Conservation (phyloP, 2,888 invertebrate genomes). For the Myopa testacea region DNA sequence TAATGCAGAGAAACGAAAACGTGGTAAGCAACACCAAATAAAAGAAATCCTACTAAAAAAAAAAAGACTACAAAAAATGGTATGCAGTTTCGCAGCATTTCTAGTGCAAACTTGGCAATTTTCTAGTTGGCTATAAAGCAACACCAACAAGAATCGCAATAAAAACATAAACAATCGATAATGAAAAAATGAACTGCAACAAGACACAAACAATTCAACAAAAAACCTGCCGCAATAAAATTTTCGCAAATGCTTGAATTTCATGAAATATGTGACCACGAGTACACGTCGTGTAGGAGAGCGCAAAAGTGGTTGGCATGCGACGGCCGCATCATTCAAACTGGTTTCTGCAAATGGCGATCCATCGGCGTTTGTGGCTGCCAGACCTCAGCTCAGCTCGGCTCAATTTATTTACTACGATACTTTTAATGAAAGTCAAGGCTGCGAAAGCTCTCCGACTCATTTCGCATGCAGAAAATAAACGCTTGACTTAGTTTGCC, state of each 20-base stretch:
- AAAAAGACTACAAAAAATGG: not conserved
- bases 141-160: not conserved
- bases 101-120: constrained; percentile 28
- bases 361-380: not conserved
- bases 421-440: constrained; percentile 33
- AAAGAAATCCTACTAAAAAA: too few species aligned
- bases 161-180: too few species aligned
- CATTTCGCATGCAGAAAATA: constrained; percentile 23
- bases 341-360: constrained; percentile 22
- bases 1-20: not conserved
- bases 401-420: constrained; percentile 16
- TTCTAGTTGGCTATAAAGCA: not conserved
- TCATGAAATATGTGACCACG: not conserved
- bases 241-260: constrained; percentile 4
- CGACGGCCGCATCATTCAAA: not conserved
- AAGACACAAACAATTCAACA: constrained; percentile 10
- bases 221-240: constrained; percentile 20
- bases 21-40: too few species aligned
- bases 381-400: not conserved
- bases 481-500: not conserved
- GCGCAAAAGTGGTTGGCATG: constrained; percentile 17
- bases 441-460: constrained; percentile 3
- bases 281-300: not conserved
- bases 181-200: too few species aligned
- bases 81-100: constrained; percentile 4